Conservation (phyloP, 2,113 vertebrate species). For the Chaetura pelagica region DNA sequence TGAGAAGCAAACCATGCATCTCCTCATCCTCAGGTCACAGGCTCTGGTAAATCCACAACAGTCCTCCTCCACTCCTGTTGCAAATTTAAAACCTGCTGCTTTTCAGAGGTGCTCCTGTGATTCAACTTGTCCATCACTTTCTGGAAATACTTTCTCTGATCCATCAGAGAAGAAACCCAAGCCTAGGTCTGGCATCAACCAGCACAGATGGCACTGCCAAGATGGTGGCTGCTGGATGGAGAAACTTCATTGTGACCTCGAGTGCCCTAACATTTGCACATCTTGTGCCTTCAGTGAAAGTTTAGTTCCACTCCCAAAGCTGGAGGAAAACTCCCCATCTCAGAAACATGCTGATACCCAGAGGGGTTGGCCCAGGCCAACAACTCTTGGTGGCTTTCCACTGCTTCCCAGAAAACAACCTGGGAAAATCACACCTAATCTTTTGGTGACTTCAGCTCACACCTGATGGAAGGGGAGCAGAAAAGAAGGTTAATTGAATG, state of each 20-base stretch:
- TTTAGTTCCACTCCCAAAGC: background rate
- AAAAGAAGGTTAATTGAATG: background rate
- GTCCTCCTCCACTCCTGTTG: background rate
- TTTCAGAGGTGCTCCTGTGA: background rate
- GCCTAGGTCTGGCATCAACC: background rate
- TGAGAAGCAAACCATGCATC: background rate
- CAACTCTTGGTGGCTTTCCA: background rate
- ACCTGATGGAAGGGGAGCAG: background rate
- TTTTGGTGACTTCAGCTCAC: background rate
- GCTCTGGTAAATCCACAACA: background rate
- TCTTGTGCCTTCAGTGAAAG: background rate
- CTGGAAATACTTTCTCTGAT: background rate
- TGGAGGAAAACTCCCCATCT: background rate
- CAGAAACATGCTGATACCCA: accelerated
- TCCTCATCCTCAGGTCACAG: background rate
- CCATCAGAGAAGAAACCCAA: background rate
- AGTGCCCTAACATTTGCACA: background rate
- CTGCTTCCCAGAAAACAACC: background rate
- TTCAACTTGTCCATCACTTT: background rate
- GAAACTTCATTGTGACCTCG: background rate
- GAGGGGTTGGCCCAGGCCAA: background rate
- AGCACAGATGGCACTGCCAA: accelerated
- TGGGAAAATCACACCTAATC: background rate
- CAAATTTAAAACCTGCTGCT: background rate
- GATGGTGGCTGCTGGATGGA: background rate